Conservation (phyloP, 2,113 vertebrate species). For the Myotis yumanensis region DNA sequence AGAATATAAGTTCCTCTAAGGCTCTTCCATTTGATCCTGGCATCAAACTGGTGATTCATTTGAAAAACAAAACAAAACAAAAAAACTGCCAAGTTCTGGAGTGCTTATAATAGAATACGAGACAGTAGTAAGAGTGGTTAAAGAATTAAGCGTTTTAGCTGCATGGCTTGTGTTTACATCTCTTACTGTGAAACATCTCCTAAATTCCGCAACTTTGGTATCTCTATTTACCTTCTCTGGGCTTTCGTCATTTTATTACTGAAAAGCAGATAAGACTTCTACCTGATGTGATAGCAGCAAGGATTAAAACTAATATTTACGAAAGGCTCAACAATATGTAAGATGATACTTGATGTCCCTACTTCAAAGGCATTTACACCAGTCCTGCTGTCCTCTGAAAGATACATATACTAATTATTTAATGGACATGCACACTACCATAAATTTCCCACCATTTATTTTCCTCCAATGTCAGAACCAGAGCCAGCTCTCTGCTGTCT, state of each 20-base stretch:
- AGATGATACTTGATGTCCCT: background rate
- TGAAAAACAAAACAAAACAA: background rate
- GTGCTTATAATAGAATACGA: background rate
- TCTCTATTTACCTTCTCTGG: background rate
- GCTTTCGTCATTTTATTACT: background rate
- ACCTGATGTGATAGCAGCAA: background rate
- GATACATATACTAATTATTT: background rate
- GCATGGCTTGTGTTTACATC: background rate
- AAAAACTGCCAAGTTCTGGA: background rate
- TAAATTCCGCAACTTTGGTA: background rate
- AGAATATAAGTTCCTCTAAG: background rate
- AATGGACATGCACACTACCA: background rate
- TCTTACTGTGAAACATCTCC: background rate
- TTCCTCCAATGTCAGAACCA: background rate
- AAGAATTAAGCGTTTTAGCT: background rate
- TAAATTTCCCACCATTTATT: background rate
- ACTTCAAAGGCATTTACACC: background rate
- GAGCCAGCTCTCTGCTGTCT: background rate
- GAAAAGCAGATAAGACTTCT: background rate
- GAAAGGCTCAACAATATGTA: background rate
- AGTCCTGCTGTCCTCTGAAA: background rate
- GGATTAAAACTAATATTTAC: background rate
- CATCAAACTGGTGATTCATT: background rate
- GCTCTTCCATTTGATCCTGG: background rate
- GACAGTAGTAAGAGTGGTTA: background rate